Conservation (phyloP, 1,140 invertebrate genomes). For the Daktulosphaira vitifoliae region DNA sequence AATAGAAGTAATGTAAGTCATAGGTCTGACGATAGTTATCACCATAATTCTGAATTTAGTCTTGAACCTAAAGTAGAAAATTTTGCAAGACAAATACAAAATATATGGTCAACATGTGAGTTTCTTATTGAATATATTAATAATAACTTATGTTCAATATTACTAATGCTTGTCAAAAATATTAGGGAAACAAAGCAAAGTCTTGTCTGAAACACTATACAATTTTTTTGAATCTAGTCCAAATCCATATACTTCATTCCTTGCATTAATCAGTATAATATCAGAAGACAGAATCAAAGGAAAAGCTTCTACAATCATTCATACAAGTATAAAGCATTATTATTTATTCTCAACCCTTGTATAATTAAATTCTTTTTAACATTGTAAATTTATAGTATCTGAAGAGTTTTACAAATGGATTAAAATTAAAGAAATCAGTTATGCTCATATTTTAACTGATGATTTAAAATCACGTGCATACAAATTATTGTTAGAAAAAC, state of each 20-base stretch:
- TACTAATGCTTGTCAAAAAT: not conserved
- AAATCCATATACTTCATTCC: conserved; percentile 30
- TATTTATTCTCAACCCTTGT: too few relatives aligned
- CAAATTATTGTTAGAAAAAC: conserved; percentile 47
- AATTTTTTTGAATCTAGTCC: conserved; percentile 22
- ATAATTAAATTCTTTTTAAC: not conserved
- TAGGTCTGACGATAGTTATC: too few relatives aligned
- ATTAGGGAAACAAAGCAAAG: conserved; percentile 34
- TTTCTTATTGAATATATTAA: not conserved
- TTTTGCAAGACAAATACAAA: conserved; percentile 1
- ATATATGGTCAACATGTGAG: conserved; percentile 18
- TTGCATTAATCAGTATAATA: conserved; percentile 16
- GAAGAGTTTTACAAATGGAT: conserved; percentile 52
- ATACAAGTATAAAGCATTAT: not conserved
- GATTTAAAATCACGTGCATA: conserved; percentile 53
- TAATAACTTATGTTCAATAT: not conserved
- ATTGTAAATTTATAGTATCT: conserved; percentile 46
- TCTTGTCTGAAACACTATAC: conserved; percentile 24
- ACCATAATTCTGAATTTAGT: too few relatives aligned
- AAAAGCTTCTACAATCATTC: conserved; percentile 9
- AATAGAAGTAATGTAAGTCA: too few relatives aligned
- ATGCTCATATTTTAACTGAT: conserved; percentile 44
- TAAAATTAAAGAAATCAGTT: conserved; percentile 40
- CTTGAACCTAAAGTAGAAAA: not conserved
- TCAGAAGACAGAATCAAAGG: conserved; percentile 30